Base-by-base conservation (phyloP, 2,797 vertebrate genomes). In the Sebastes goodei region DNA sequence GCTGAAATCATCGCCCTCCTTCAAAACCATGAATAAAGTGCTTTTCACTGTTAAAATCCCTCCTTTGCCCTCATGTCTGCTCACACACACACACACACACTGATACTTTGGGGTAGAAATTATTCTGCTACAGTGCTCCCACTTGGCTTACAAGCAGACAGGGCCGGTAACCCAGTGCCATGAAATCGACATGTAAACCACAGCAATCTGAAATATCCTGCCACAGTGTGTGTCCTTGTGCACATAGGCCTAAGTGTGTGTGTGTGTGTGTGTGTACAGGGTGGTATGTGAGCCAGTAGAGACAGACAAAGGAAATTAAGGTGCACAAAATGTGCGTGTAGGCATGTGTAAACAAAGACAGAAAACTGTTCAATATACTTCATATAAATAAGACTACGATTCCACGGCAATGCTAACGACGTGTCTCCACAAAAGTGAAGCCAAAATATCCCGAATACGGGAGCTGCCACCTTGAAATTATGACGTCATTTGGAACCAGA, bases 21-120 rank as follows among this genome's bases (percentile, higher is more conserved):
- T 88, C 64, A 79, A 83, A 91, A 86, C 87, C 83, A 75, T 83
- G 84, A 89, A 91, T 88, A 92, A 92, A 94, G 92, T 90, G 84
- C 89, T 92, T 93, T 91, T 92, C 84, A 82, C 83, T 92, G 92
- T 91, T 87, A 80, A 78, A 81, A 69, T 72, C 82, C 52, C 71
- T 72, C 76, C 27, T 81, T 83, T 79, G 63, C 80, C 57, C 86
- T 66, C 60, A 10, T 66, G 70, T 67, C 74, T 74, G 69, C 72
- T 35, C n/a, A 7, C 33, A 65, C 68, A 73, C 77, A 33, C 74
- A 76, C 14, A 76, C 35, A 61, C 67, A 30, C 71, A 71, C 68
- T 65, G 20, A 90, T 77, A 77, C 56, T 52, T 71, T 71, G 25
- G 61, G 74, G 27, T 78, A 76, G 55, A 78, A 74, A 86, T 86